phyloP scores from a whole-genome alignment of 2,888 invertebrate genomes.

The Entomobrya multifasciata region DNA sequence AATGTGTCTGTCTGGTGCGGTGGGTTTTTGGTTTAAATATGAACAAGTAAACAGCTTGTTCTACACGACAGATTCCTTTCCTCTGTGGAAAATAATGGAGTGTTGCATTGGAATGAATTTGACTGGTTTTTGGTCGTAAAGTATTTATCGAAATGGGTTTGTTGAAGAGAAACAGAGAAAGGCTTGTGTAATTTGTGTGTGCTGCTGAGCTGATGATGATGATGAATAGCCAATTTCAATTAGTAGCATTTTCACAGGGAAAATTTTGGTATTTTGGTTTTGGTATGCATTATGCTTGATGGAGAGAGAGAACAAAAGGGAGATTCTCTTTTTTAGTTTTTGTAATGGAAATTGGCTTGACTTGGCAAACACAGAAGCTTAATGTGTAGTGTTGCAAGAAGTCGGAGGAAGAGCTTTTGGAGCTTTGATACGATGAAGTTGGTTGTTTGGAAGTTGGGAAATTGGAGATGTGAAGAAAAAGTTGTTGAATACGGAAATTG shows the following conservation, averaged over 20 bases:
- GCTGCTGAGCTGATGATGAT: slow-evolving; percentile 20
- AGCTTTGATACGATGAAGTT: not conserved
- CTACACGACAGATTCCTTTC: not conserved
- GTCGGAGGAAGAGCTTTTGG: no score
- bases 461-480: no score
- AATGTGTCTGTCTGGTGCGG: no score
- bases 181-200: slow-evolving; percentile 15
- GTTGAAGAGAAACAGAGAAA: not conserved
- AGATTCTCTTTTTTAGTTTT: no score
- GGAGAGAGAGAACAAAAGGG: not conserved
- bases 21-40: not conserved
- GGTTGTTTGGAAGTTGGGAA: not conserved
- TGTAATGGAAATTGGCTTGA: slow-evolving; percentile 27
- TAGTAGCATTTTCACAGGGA: slow-evolving; percentile 22
- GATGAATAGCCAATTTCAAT: slow-evolving; percentile 62
- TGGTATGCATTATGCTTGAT: no score
- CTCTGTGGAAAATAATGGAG: not conserved
- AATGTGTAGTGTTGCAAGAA: no score
- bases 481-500: slow-evolving; percentile 59
- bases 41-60: slow-evolving; percentile 38
- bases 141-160: not conserved
- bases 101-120: slow-evolving; percentile 18
- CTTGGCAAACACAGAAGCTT: no score
- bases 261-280: not conserved
- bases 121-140: slow-evolving; percentile 25